Percentiles rank a stretch among this genome's conserved stretches.
Conservation (phyloP, 2,888 invertebrate genomes). For the Microdon myrmicae region DNA sequence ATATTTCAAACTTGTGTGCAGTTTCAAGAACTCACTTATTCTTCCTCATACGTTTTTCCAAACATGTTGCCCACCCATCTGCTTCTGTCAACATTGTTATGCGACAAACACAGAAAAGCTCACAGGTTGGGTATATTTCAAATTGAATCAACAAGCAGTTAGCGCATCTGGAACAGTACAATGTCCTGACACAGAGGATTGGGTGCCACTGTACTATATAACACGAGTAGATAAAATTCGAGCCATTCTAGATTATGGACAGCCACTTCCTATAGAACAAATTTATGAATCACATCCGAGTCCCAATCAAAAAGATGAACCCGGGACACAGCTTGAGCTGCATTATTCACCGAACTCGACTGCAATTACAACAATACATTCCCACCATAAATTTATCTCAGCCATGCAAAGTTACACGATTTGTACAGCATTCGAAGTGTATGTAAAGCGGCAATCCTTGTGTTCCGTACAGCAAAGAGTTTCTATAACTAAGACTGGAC, state of each 20-base stretch:
- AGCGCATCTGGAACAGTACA: constrained; percentile 58
- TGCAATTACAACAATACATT: constrained; percentile 60
- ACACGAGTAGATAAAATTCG: constrained; percentile 67
- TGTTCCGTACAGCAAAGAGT: constrained; percentile 55
- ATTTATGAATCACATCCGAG: constrained; percentile 58
- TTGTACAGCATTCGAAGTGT: constrained; percentile 66
- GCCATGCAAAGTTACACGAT: constrained; percentile 62
- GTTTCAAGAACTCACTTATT: constrained; percentile 64
- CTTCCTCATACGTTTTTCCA: constrained; percentile 65
- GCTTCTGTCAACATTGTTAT: constrained; percentile 63
- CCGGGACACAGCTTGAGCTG: constrained; percentile 63
- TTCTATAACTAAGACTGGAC: constrained; percentile 14
- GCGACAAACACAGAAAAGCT: constrained; percentile 60
- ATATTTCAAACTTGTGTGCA: constrained; percentile 64
- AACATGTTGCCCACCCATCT: constrained; percentile 60
- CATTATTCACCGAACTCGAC: constrained; percentile 64
- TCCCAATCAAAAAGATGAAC: constrained; percentile 64
- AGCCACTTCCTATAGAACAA: constrained; percentile 64
- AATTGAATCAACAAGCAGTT: constrained; percentile 64
- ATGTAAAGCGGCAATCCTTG: constrained; percentile 64
- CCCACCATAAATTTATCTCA: constrained; percentile 61
- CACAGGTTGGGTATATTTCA: constrained; percentile 66
- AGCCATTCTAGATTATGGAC: constrained; percentile 66
- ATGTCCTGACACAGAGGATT: constrained; percentile 58
- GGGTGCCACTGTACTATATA: constrained; percentile 65